Evolutionary conservation across 2,113 vertebrate species (phyloP).

Genomic region (Clarias batrachus): DNA sequence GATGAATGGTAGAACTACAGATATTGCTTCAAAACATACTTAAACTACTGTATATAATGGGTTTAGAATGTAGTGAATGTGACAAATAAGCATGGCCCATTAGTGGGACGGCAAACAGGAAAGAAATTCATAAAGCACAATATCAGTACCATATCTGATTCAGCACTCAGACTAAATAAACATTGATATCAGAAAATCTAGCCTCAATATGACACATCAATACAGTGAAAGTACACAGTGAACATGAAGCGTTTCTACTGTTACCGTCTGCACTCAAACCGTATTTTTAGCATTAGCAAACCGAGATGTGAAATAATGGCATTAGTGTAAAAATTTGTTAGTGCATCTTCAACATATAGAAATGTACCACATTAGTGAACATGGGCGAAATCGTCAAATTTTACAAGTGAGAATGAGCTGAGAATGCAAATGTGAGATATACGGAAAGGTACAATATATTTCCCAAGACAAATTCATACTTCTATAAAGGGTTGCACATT

Average conservation of each 20-base stretch:
- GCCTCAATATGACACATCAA: background rate
- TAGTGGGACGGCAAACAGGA: background rate
- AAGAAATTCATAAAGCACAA: background rate
- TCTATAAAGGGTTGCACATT: background rate
- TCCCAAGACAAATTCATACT: background rate
- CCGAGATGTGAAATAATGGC: background rate
- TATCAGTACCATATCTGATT: slow-evolving; percentile 29
- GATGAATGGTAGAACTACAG: background rate
- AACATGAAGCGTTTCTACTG: slow-evolving; percentile 11
- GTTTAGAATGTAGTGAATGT: slow-evolving; percentile 29
- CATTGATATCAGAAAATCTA: background rate
- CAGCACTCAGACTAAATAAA: slow-evolving; percentile 4
- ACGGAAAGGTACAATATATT: background rate
- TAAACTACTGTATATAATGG: background rate
- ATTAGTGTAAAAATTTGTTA: background rate
- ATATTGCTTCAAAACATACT: background rate
- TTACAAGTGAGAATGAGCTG: background rate
- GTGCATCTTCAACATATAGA: slow-evolving; percentile 1
- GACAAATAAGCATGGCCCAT: background rate
- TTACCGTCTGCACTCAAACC: background rate
- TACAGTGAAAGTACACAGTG: background rate
- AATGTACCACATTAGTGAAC: slow-evolving; percentile 28
- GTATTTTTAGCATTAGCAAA: slow-evolving; percentile 6
- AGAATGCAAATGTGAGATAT: background rate
- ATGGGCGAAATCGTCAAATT: background rate